Percentiles rank a stretch among this genome's conserved stretches.
Conservation (phyloP, 1,140 invertebrate species). For the Zelostemma sp. region DNA sequence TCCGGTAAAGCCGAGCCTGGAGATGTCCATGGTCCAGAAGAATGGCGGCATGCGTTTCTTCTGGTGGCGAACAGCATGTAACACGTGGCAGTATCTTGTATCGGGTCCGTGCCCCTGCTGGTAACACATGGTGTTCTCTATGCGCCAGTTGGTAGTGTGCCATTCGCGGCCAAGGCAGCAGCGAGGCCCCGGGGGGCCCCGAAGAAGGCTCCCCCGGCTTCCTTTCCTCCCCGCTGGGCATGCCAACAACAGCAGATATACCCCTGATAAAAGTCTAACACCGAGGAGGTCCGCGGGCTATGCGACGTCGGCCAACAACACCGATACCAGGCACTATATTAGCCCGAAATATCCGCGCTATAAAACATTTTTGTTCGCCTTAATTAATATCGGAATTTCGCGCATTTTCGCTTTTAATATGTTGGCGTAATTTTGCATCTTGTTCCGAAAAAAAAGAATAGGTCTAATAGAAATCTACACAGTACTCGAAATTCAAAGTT, state of each 20-base stretch:
- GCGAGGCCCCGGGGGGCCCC: slow-evolving; percentile 27
- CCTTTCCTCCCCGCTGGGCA: slow-evolving; percentile 51
- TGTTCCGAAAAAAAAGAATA: no score
- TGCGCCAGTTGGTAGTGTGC: slow-evolving; percentile 47
- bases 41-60: slow-evolving; percentile 62
- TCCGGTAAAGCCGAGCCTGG: slow-evolving; percentile 21
- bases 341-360: slow-evolving; percentile 25
- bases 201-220: slow-evolving; percentile 32
- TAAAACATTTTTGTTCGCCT: slow-evolving; percentile 4
- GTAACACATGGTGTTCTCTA: slow-evolving; percentile 60
- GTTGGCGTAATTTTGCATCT: no score
- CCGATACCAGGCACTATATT: slow-evolving; percentile 27
- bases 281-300: slow-evolving; percentile 59
- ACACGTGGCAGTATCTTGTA: slow-evolving; percentile 71
- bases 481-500: no score
- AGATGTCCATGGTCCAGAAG: slow-evolving; percentile 30
- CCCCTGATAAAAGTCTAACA: slow-evolving; percentile 64
- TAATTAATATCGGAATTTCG: slow-evolving; percentile 1
- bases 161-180: slow-evolving; percentile 28
- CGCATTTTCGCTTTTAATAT: neutral
- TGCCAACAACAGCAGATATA: slow-evolving; percentile 67
- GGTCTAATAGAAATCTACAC: no score
- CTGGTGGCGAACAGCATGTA: slow-evolving; percentile 70
- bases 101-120: slow-evolving; percentile 65
- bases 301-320: slow-evolving; percentile 24